A percentile compares a stretch with the other conserved stretches of the same genome.
These are phyloP conservation scores for Drosophila borealis DNA, from an alignment of 2,888 invertebrate species.

Conservation along the genomic window DNA sequence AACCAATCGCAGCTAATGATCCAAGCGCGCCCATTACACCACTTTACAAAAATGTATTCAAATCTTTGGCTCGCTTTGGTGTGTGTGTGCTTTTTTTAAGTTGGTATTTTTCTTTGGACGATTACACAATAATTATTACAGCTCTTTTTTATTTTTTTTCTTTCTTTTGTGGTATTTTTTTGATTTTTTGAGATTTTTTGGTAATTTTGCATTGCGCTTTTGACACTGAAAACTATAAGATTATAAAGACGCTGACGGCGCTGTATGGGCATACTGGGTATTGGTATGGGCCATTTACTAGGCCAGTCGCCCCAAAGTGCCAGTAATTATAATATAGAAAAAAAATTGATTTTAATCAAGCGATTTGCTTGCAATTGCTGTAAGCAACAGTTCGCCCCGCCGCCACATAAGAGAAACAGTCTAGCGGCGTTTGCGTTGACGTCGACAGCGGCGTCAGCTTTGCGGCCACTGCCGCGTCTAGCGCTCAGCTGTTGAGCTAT, in stretches of 20 bases:
- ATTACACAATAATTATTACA: slow-evolving; percentile 69
- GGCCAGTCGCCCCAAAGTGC: slow-evolving; percentile 38
- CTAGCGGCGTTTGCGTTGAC: slow-evolving; percentile 13
- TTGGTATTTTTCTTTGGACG: slow-evolving; percentile 35
- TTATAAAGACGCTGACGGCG: slow-evolving; percentile 46
- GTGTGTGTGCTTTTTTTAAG: slow-evolving; percentile 2
- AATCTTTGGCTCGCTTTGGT: slow-evolving; percentile 53
- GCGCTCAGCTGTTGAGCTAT: slow-evolving; percentile 57
- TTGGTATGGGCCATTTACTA: slow-evolving; percentile 35
- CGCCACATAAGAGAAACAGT: slow-evolving; percentile 44
- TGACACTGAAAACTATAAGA: slow-evolving; percentile 68
- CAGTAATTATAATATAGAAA: slow-evolving; percentile 44
- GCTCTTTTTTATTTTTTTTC: slow-evolving; percentile 44
- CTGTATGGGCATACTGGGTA: slow-evolving; percentile 8
- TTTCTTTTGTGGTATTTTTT: slow-evolving; percentile 32
- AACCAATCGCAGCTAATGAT: slow-evolving; percentile 71
- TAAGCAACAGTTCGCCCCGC: slow-evolving; percentile 37
- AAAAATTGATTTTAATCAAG: slow-evolving; percentile 70
- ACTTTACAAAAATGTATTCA: slow-evolving; percentile 68
- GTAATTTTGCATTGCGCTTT: slow-evolving; percentile 44
- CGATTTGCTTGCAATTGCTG: slow-evolving; percentile 75
- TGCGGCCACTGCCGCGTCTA: slow-evolving; percentile 7
- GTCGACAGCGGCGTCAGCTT: slow-evolving; percentile 7
- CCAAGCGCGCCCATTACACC: slow-evolving; percentile 64
- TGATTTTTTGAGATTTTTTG: slow-evolving; percentile 13